Evolutionary conservation across 2,797 vertebrate genomes (phyloP).

Genomic region (Poliocrania exsul): DNA sequence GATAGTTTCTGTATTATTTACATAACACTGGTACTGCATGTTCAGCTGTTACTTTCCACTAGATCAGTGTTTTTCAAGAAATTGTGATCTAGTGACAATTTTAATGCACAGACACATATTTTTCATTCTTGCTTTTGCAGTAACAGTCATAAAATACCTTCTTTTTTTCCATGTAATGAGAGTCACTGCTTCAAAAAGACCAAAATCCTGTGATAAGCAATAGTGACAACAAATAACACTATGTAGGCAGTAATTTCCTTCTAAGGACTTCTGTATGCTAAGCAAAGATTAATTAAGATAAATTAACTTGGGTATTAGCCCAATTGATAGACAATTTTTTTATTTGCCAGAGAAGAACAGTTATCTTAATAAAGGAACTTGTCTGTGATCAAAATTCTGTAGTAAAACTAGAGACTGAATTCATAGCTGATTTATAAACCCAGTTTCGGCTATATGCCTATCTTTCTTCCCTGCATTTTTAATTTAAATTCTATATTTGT

Average conservation of each 20-base stretch:
- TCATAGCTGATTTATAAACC: neutral
- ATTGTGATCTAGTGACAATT: neutral
- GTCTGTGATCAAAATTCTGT: neutral
- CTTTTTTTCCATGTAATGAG: neutral
- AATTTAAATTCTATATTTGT: neutral
- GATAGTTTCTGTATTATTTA: neutral
- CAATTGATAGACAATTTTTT: neutral
- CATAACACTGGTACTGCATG: neutral
- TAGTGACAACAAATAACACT: neutral
- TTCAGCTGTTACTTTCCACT: constrained; percentile 21
- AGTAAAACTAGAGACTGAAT: neutral
- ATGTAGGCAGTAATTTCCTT: neutral
- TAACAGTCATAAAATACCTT: neutral
- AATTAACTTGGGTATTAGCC: neutral
- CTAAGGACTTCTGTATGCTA: neutral
- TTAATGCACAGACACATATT: neutral
- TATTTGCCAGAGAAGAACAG: neutral
- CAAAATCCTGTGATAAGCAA: neutral
- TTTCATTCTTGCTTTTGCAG: neutral
- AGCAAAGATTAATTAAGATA: neutral
- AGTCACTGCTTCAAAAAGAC: neutral
- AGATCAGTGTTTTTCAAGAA: constrained; percentile 36
- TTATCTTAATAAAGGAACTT: neutral
- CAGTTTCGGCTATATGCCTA: neutral
- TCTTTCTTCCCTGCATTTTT: neutral